These are phyloP conservation scores for Coremacera marginata DNA, from an alignment of 2,888 invertebrate species.

Conservation along the genomic window DNA sequence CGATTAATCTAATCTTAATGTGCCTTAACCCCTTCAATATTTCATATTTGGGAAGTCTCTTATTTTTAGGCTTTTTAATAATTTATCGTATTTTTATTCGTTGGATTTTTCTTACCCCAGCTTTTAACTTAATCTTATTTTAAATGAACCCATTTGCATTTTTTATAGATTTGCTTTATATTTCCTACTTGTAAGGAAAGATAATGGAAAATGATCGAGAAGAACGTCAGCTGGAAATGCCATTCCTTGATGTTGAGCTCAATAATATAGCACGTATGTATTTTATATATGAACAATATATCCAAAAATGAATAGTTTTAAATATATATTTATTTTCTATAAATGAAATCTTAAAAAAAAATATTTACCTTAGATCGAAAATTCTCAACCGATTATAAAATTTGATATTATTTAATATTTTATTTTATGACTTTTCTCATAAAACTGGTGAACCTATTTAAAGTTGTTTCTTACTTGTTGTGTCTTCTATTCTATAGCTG, in stretches of 20 bases:
- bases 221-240: slow-evolving; percentile 54
- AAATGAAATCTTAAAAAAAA: not conserved
- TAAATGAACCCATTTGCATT: too few relatives aligned
- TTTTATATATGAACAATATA: slow-evolving; percentile 4
- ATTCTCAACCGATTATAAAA: not conserved
- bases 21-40: too few relatives aligned
- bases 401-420: too few relatives aligned
- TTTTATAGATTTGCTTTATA: too few relatives aligned
- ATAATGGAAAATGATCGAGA: slow-evolving; percentile 65
- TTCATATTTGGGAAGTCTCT: too few relatives aligned
- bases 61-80: too few relatives aligned
- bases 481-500: slow-evolving; percentile 9
- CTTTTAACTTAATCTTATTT: too few relatives aligned
- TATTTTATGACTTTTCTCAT: too few relatives aligned
- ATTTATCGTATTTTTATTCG: too few relatives aligned
- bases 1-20: too few relatives aligned
- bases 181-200: slow-evolving; percentile 22
- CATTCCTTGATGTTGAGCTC: slow-evolving; percentile 41
- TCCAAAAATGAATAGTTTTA: too few relatives aligned
- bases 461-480: not conserved
- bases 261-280: slow-evolving; percentile 41
- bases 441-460: not conserved
- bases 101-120: too few relatives aligned
- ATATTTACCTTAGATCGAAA: not conserved
- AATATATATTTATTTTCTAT: not conserved